Base-by-base conservation (phyloP, 2,888 invertebrate species). In the Ennomos erosarius region DNA sequence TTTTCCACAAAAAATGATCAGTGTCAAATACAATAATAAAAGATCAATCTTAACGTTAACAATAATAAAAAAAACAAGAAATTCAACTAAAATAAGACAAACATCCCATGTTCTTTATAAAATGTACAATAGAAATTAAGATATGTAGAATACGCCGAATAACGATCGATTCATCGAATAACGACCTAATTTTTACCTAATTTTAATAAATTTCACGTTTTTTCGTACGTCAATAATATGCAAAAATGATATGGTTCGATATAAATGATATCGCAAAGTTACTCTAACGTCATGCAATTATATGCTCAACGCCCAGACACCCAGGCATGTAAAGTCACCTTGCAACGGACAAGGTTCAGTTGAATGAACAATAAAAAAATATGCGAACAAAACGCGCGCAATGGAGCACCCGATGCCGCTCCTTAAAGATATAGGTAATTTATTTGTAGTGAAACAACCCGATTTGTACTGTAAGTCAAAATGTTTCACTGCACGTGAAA, bases 311-410 rank as follows among this genome's bases (percentile, higher is more conserved):
- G 88, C 79, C 82, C 90, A 88, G 88, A 88, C 88, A 84, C 80
- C 78, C 88, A 86, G 87, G 85, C 88, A 83, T 85, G 81, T 87
- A 87, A 90, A 90, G 91, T 91, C 91, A 92, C 91, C 91, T 92
- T 92, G 89, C 82, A 74, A 65, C 82, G 80, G 82, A 78, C 90
- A 91, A 91, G 91, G 91, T 90, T 87, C 88, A 74, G 75, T 85
- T 87, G 84, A 90, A 87, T 87, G 85, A 87, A 87, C 81, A 89
- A 89, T 82, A 90, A 88, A 90, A 90, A 60, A 89, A 85, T 72
- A 74, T 81, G 75, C 81, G 70, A 81, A 76, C 76, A 78, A 76
- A 84, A 82, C 79, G 85, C 82, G 79, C 80, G 82, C 81, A 62
- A 46, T 55, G 60, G 53, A 55, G 59, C 58, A 65, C 60, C 59